Base-by-base conservation (phyloP, 2,113 vertebrate species). In the Bubo blakistoni region DNA sequence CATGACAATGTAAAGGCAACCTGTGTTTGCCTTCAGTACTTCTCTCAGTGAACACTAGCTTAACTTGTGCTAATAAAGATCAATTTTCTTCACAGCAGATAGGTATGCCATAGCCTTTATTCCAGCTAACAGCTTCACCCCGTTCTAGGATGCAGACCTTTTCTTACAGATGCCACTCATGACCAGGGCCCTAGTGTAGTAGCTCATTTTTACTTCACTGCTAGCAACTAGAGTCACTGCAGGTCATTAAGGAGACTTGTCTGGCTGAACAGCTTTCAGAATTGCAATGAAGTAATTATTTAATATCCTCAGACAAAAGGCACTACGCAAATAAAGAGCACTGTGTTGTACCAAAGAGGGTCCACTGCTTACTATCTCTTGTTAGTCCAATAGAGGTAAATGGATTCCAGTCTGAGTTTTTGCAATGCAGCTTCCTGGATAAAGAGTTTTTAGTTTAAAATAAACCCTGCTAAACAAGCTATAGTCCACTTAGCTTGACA, bases 241-340 rank as follows among this genome's bases (percentile, higher is more conserved):
- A 82, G 73, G 87, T 82, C 78, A 77, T 91, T 93, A 88, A 46
- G 69, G 62, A 88, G 91, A 94, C 91, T 77, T 77, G 70, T 72
- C 85, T 79, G 61, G 74, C 73, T 80, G 81, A 96, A 85, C 46
- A 80, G 66, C 54, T 87, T 95, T 81, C 79, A 90, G 77, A 94
- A 85, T 62, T 82, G 81, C 78, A 88, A 77, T 80, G 47, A 91
- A 92, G 65, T 30, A 79, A 83, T 66, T 86, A 78, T 89, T 94
- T 89, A 87, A 91, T 90, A 93, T 46, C 58, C 27, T 80, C 40
- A 73, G 70, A 80, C 10, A 26, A 86, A 88, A 92, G 74, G 55
- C 67, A 62, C 38, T 38, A 93, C 19, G 42, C 72, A 96, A 96
- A 95, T 95, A 94, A 74, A 62, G 72, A 81, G 55, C 59, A 83